phyloP scores from a whole-genome alignment of 2,113 vertebrate species.

The Notarius quadriscutis region DNA sequence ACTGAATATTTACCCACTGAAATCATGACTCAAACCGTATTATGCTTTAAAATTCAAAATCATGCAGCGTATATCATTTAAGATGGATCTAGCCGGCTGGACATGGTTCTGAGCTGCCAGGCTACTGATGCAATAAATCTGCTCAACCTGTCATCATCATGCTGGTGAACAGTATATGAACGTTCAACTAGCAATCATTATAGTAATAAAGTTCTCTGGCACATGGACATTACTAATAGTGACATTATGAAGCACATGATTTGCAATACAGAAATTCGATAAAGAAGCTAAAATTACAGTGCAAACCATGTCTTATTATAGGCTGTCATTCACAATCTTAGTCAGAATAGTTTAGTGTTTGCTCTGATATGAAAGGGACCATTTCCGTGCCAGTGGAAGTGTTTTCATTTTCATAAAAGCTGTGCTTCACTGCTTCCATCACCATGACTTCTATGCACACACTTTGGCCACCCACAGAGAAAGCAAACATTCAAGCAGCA shows the following conservation, averaged over 20 bases:
- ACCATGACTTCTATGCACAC: constrained; percentile 14
- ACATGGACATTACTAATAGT: not conserved
- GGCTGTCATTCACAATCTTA: not conserved
- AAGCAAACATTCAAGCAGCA: constrained; percentile 10
- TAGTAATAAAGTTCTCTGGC: not conserved
- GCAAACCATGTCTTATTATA: not conserved
- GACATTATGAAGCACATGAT: not conserved
- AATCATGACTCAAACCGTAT: not conserved
- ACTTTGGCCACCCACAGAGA: constrained; percentile 26
- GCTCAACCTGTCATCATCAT: constrained; percentile 17
- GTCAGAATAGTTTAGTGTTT: not conserved
- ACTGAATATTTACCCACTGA: not conserved
- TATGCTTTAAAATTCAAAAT: not conserved
- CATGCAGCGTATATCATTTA: not conserved
- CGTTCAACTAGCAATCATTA: constrained; percentile 14
- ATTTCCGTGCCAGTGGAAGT: not conserved
- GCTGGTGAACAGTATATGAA: not conserved
- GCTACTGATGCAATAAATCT: constrained; percentile 15
- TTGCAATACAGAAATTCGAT: not conserved
- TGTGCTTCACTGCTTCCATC: constrained; percentile 11
- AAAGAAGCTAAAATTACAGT: not conserved
- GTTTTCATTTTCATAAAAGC: constrained; percentile 34
- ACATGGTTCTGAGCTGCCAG: not conserved
- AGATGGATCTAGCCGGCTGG: not conserved
- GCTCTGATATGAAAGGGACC: constrained; percentile 4